Percentiles rank a stretch among this genome's conserved stretches.
These are phyloP conservation scores for Halcyon chelicuti DNA, from an alignment of 2,797 vertebrate genomes.

Conservation along the genomic window DNA sequence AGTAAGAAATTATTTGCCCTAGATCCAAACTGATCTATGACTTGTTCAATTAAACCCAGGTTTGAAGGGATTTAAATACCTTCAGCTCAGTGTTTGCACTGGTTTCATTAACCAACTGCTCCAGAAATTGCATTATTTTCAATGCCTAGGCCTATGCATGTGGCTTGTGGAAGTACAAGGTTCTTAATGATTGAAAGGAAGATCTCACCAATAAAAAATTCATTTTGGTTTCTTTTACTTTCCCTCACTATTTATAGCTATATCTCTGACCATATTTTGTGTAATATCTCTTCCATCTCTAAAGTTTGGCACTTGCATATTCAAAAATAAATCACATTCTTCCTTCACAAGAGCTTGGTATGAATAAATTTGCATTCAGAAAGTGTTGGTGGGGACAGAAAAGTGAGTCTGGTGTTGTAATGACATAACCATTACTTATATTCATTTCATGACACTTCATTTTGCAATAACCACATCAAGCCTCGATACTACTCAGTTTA, in stretches of 20 bases:
- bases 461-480: not conserved
- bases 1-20: constrained; percentile 1
- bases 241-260: constrained; percentile 11
- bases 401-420: constrained; percentile 37
- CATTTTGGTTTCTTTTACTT: constrained; percentile 21
- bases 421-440: not conserved
- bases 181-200: not conserved
- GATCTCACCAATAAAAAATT: not conserved
- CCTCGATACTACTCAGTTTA: not conserved
- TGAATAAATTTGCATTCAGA: constrained; percentile 43
- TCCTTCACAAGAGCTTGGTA: not conserved
- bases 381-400: not conserved
- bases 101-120: not conserved
- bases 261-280: constrained; percentile 32
- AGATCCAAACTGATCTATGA: not conserved
- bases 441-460: not conserved
- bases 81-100: not conserved
- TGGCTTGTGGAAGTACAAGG: not conserved
- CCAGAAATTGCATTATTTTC: not conserved
- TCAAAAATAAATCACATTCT: constrained; percentile 54
- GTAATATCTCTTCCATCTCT: not conserved
- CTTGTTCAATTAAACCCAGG: not conserved
- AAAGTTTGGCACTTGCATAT: constrained; percentile 25
- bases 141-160: not conserved
- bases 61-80: not conserved